Conservation (phyloP, 2,113 vertebrate genomes). For the Zosterops japonicus region DNA sequence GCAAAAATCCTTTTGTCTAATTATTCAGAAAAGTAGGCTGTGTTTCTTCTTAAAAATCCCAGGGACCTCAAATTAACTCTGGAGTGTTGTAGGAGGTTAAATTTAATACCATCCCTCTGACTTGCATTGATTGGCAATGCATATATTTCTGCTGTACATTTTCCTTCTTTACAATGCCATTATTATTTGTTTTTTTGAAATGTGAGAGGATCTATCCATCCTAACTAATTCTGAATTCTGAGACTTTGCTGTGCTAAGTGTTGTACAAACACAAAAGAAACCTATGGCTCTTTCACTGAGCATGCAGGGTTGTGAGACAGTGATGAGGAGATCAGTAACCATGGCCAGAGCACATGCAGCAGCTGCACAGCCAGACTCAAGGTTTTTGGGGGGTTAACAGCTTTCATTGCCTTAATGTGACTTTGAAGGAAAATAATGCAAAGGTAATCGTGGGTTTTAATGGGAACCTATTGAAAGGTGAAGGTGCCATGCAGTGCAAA, state of each 20-base stretch:
- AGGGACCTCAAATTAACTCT: background rate
- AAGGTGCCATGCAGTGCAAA: background rate
- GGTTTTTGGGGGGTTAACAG: background rate
- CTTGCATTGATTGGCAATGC: background rate
- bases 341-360: rapidly evolving
- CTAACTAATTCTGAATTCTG: background rate
- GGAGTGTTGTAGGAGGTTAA: slow-evolving; percentile 17
- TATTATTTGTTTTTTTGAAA: background rate
- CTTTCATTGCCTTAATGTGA: background rate
- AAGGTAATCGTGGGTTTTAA: background rate
- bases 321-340: background rate
- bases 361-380: background rate
- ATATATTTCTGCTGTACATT: slow-evolving; percentile 8
- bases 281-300: background rate
- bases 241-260: background rate
- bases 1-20: background rate
- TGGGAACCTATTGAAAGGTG: background rate
- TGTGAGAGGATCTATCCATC: background rate
- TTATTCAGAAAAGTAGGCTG: background rate
- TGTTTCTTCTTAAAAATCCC: slow-evolving; percentile 35
- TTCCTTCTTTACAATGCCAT: background rate
- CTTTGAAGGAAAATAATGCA: background rate
- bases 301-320: background rate
- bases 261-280: slow-evolving; percentile 2
- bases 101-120: slow-evolving; percentile 13